phyloP scores from a whole-genome alignment of 2,113 vertebrate genomes.

The Prionailurus viverrinus region DNA sequence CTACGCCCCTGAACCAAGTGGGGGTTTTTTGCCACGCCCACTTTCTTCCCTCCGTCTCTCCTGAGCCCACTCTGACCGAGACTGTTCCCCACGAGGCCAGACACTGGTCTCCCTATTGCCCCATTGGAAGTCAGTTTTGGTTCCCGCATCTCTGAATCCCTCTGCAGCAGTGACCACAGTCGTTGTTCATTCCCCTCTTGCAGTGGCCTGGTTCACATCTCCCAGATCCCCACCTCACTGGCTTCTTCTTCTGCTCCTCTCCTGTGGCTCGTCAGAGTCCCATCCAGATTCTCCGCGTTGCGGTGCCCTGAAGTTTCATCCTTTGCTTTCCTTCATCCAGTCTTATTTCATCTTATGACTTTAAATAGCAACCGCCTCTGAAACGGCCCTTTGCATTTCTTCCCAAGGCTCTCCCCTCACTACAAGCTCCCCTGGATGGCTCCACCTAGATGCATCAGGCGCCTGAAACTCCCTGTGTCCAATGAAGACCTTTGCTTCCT shows the following conservation, averaged over 20 bases:
- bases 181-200: neutral
- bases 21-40: neutral
- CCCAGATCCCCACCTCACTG: fast-evolving
- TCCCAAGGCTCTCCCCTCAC: neutral
- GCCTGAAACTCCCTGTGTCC: neutral
- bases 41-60: neutral
- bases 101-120: neutral
- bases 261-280: neutral
- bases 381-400: neutral
- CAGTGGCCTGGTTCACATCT: neutral
- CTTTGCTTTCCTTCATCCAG: neutral
- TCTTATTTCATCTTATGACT: neutral
- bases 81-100: neutral
- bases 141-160: neutral
- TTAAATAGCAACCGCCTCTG: neutral
- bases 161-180: fast-evolving
- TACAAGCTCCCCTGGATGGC: neutral
- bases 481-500: neutral
- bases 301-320: neutral
- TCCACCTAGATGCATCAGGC: neutral
- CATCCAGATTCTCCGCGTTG: neutral
- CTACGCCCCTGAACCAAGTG: neutral
- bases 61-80: neutral
- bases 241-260: neutral
- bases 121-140: too few species aligned